A percentile compares a stretch with the other conserved stretches of the same genome.
These are phyloP conservation scores for Sialia sialis DNA, from an alignment of 2,113 vertebrate genomes.

Conservation along the genomic window DNA sequence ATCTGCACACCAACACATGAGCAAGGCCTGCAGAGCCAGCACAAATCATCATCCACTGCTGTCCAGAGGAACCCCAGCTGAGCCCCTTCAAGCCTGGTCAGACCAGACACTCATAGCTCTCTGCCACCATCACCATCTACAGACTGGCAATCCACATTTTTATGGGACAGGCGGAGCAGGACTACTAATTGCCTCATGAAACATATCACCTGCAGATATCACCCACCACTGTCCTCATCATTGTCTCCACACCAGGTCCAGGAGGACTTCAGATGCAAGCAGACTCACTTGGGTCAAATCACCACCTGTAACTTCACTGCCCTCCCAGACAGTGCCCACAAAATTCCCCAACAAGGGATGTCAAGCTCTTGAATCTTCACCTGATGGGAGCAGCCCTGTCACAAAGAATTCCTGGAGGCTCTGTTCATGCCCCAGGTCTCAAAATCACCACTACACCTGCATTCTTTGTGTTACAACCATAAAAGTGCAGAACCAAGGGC, in stretches of 20 bases:
- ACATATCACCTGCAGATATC: neutral
- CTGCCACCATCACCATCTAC: neutral
- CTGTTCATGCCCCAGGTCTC: neutral
- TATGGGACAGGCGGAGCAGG: neutral
- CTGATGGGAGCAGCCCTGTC: neutral
- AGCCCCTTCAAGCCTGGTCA: neutral
- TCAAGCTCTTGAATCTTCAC: neutral
- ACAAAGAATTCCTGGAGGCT: neutral
- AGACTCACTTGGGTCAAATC: neutral
- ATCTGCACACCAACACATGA: neutral
- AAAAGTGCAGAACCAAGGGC: neutral
- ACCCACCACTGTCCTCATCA: neutral
- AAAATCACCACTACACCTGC: neutral
- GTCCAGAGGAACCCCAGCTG: neutral
- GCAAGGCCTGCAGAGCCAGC: neutral
- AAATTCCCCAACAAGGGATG: neutral
- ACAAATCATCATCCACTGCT: fast-evolving
- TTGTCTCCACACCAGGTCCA: neutral
- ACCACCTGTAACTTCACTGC: neutral
- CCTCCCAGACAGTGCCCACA: neutral
- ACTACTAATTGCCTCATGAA: neutral
- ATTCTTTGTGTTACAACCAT: neutral
- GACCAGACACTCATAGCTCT: neutral
- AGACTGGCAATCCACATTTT: neutral
- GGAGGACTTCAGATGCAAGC: neutral